Base-by-base conservation (phyloP, 1,140 invertebrate genomes). In the Neodiprion lecontei region DNA sequence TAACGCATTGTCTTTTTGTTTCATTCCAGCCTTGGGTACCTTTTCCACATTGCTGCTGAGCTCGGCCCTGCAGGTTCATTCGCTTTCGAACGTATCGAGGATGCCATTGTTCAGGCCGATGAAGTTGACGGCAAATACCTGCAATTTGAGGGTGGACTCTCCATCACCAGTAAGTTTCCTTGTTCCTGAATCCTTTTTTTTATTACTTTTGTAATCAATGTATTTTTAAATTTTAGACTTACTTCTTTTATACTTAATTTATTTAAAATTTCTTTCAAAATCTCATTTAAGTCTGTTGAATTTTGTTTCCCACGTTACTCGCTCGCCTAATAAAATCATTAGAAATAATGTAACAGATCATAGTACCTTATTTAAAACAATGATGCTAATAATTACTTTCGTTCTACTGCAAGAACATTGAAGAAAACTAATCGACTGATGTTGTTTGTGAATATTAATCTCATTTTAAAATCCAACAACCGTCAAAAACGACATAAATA, bases 91-190 rank as follows among this genome's bases (percentile, higher is more conserved):
- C 91, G 94, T 69, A 94, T 98, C 69, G 96, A 98, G 89, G 96
- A 98, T 89, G 93, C 96, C 66, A 90, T 98, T 78, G 93, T 96
- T 12, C 96, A 98, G 86, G 97, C 97, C 49, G 97, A 99, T 91
- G 97, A 99, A 91, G 93, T 98, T 28, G 95, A 98, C 89, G 93
- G 94, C 10, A 92, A 93, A 81, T 93, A 94, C 77, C 89, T 98
- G 61, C 95, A 98, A 89, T 99, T 97, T 88, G 98, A 99, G 89
- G 97, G 97, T 61, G 97, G 97, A 9, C 89, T 95, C 77, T 85
- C 85, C n/a, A 76, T 87, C 2, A 92, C 90, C 61, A 91, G 90
- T 90, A 79, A 80, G 83, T 82, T 73, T 11, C 75, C 9, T 68
- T 73, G 14, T 49, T 53, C 5, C 28, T 40, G 28, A 40, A 40